These are phyloP conservation scores for Palaemon carinicauda DNA, from an alignment of 1,140 invertebrate genomes.

Conservation along the genomic window DNA sequence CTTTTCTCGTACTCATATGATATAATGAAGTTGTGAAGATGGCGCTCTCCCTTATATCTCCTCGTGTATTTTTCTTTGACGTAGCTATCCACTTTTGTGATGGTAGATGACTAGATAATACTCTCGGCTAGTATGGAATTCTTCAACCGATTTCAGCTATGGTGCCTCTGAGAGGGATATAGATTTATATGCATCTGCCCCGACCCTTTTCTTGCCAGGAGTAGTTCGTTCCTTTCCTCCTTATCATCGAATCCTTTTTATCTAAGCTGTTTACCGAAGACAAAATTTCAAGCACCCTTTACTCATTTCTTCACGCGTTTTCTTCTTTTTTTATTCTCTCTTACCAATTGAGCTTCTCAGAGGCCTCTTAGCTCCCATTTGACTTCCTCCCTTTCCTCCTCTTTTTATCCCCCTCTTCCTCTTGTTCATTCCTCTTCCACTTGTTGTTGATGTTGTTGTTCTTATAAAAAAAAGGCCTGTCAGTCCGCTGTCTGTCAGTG, in stretches of 20 bases:
- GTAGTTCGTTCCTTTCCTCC: no score
- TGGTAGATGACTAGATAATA: background rate
- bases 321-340: background rate
- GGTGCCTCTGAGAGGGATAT: background rate
- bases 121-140: background rate
- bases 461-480: no score
- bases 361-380: background rate
- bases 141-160: background rate
- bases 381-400: background rate
- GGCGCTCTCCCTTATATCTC: no score
- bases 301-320: background rate
- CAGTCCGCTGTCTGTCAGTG: no score
- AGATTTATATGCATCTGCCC: no score
- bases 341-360: background rate
- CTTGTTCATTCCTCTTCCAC: background rate
- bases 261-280: background rate
- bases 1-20: no score
- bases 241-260: no score
- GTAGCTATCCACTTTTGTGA: no score
- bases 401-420: background rate
- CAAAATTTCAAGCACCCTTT: background rate
- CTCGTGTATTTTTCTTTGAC: no score
- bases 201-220: no score
- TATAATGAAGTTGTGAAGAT: no score
- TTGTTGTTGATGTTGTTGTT: background rate